Evolutionary conservation across 1,140 invertebrate genomes (phyloP).

Genomic region (Drosophila trapezifrons): DNA sequence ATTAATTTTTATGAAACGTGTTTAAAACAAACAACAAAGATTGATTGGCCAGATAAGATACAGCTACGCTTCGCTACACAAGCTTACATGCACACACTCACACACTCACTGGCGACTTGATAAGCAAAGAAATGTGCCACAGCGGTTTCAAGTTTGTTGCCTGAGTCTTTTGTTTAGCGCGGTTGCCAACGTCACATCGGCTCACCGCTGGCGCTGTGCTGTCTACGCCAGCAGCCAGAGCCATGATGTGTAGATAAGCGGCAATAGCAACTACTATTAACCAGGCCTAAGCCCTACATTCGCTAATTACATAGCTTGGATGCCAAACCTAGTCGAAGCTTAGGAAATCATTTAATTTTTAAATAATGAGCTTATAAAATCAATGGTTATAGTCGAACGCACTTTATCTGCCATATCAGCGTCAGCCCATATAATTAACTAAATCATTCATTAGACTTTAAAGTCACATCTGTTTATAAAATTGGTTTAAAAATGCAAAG

Average conservation of each 20-base stretch:
- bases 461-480: neutral
- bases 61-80: conserved; percentile 63
- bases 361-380: conserved; percentile 3
- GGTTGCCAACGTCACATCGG: conserved; percentile 62
- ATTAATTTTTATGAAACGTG: conserved; percentile 83
- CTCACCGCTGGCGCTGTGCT: conserved; percentile 63
- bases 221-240: conserved; percentile 53
- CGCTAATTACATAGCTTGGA: conserved; percentile 27
- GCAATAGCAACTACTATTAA: conserved; percentile 42
- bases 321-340: neutral
- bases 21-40: conserved; percentile 82
- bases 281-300: conserved; percentile 30
- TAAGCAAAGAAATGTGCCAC: conserved; percentile 75
- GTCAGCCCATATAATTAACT: neutral
- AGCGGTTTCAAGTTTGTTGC: conserved; percentile 69
- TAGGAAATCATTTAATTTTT: neutral
- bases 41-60: conserved; percentile 81
- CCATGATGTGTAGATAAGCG: conserved; percentile 22
- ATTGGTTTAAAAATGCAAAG: conserved; percentile 8
- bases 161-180: conserved; percentile 71
- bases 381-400: conserved; percentile 2
- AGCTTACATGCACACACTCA: conserved; percentile 24
- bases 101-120: conserved; percentile 37
- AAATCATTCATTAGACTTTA: conserved; percentile 5
- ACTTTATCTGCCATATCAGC: conserved; percentile 1